Conservation (phyloP, 2,797 vertebrate genomes). For the Geotrypetes seraphini region DNA sequence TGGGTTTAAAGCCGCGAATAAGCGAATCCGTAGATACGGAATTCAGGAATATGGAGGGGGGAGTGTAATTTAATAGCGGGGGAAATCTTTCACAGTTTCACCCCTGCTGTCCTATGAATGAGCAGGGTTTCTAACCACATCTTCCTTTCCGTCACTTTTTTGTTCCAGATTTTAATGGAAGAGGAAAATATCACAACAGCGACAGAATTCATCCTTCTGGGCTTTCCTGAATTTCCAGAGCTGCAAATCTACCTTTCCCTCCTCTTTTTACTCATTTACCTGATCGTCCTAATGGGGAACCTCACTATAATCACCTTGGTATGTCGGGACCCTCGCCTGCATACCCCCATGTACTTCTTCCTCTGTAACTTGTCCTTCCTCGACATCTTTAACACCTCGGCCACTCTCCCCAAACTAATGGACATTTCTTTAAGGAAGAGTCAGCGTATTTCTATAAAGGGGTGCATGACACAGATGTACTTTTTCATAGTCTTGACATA, state of each 20-base stretch:
- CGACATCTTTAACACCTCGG: slow-evolving; percentile 35
- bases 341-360: slow-evolving; percentile 44
- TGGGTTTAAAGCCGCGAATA: too few species aligned
- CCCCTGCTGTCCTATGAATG: too few species aligned
- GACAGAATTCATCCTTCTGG: slow-evolving; percentile 35
- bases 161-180: too few species aligned
- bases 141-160: too few species aligned
- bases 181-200: slow-evolving; percentile 20
- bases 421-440: slow-evolving; percentile 25
- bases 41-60: too few species aligned
- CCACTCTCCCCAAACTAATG: slow-evolving; percentile 38
- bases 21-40: too few species aligned
- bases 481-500: slow-evolving; percentile 46
- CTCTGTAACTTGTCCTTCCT: slow-evolving; percentile 44
- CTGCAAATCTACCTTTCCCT: slow-evolving; percentile 13
- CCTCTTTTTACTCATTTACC: slow-evolving; percentile 23
- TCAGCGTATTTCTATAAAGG: slow-evolving; percentile 27
- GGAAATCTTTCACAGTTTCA: too few species aligned
- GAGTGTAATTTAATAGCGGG: too few species aligned
- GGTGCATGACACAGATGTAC: slow-evolving; percentile 37
- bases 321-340: slow-evolving; percentile 16
- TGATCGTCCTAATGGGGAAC: slow-evolving; percentile 30
- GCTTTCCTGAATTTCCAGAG: slow-evolving; percentile 21
- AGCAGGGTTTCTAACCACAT: too few species aligned
- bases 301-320: slow-evolving; percentile 27